A percentile compares a stretch with the other conserved stretches of the same genome.
Conservation (phyloP, 1,140 invertebrate genomes). For the Drosophila sproati region DNA sequence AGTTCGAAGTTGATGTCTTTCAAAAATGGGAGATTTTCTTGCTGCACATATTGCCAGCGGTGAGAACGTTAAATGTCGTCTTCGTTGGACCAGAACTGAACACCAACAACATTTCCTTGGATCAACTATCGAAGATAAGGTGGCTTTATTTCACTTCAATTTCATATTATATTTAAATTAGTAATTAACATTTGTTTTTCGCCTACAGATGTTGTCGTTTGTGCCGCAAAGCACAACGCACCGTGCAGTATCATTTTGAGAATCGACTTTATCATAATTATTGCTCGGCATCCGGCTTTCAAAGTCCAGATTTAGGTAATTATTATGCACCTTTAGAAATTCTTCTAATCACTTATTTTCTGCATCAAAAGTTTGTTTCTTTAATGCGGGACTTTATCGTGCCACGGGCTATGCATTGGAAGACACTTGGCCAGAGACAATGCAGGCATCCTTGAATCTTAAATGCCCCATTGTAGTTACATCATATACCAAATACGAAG, state of each 20-base stretch:
- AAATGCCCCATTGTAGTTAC: conserved; percentile 87
- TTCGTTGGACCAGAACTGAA: conserved; percentile 89
- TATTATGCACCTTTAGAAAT: background rate
- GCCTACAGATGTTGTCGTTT: conserved; percentile 63
- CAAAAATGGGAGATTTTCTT: conserved; percentile 90
- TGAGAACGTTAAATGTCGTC: conserved; percentile 86
- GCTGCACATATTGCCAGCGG: conserved; percentile 87
- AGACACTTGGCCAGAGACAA: conserved; percentile 89
- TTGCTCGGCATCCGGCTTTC: conserved; percentile 82
- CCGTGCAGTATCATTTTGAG: conserved; percentile 74
- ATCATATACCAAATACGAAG: conserved; percentile 88
- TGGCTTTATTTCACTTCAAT: conserved; percentile 4
- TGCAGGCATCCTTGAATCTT: conserved; percentile 85
- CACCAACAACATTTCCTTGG: conserved; percentile 85
- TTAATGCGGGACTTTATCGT: conserved; percentile 89
- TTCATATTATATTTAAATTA: background rate
- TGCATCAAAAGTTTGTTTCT: conserved; percentile 87
- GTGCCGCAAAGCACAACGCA: conserved; percentile 62
- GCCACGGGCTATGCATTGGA: conserved; percentile 86
- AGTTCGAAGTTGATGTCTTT: conserved; percentile 89
- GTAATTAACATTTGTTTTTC: background rate
- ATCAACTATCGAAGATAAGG: conserved; percentile 79
- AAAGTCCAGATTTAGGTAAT: conserved; percentile 86
- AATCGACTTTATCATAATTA: conserved; percentile 87
- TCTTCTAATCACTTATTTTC: background rate